phyloP scores from a whole-genome alignment of 2,113 vertebrate species.

The Falco punctatus region DNA sequence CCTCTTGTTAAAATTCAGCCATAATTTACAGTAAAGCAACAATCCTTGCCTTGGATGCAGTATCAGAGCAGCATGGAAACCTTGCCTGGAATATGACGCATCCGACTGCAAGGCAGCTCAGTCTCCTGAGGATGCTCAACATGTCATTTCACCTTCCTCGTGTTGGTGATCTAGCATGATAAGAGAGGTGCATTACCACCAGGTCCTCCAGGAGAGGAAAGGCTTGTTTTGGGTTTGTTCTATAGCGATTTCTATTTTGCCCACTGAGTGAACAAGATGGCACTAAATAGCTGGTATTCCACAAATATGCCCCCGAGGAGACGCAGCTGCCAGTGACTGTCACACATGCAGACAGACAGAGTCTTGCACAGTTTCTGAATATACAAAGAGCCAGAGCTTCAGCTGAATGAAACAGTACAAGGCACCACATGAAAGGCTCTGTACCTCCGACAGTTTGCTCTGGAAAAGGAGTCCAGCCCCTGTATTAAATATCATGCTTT shows the following conservation, averaged over 20 bases:
- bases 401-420: not conserved
- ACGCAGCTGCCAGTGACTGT: not conserved
- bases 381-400: not conserved
- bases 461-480: not conserved
- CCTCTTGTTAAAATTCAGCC: not conserved
- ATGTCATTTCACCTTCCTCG: accelerated
- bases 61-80: not conserved
- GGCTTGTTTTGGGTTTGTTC: not conserved
- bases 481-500: not conserved
- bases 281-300: not conserved
- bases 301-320: not conserved
- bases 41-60: not conserved
- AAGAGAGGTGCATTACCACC: not conserved
- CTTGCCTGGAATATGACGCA: not conserved
- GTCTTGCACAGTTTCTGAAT: not conserved
- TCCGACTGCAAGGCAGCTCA: not conserved
- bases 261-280: not conserved
- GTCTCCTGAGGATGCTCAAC: not conserved
- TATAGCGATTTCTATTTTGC: not conserved
- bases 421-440: not conserved
- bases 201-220: not conserved
- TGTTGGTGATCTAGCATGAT: not conserved
- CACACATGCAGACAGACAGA: not conserved
- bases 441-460: not conserved
- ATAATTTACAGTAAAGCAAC: not conserved